These are phyloP conservation scores for Percopsis transmontana DNA, from an alignment of 2,113 vertebrate species.

Conservation along the genomic window DNA sequence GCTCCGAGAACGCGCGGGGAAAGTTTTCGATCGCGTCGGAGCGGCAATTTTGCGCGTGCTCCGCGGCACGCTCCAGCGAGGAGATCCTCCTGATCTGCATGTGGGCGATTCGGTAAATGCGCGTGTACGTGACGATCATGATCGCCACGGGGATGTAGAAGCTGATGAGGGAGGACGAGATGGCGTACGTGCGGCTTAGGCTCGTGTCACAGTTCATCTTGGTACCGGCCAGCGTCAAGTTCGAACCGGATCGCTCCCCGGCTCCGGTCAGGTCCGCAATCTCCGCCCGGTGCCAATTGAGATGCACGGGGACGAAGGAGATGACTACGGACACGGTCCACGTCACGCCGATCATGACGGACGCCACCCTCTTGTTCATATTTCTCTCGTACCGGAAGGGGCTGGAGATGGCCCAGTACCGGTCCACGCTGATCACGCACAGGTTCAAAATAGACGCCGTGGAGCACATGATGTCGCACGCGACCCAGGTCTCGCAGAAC, in stretches of 20 bases:
- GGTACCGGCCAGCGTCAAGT: not conserved
- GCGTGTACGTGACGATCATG: conserved; percentile 67
- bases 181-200: conserved; percentile 65
- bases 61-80: conserved; percentile 63
- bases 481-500: conserved; percentile 67
- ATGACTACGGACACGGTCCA: conserved; percentile 66
- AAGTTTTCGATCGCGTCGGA: conserved; percentile 26
- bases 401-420: conserved; percentile 70
- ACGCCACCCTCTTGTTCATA: conserved; percentile 64
- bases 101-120: conserved; percentile 68
- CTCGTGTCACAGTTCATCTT: conserved; percentile 63
- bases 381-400: conserved; percentile 64
- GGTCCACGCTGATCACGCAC: conserved; percentile 67
- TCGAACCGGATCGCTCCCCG: not conserved
- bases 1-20: conserved; percentile 42
- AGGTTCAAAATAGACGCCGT: conserved; percentile 70
- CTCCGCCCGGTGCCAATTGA: conserved; percentile 65
- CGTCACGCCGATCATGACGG: conserved; percentile 60
- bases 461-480: conserved; percentile 72
- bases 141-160: conserved; percentile 68
- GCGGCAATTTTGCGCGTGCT: conserved; percentile 60
- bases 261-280: conserved; percentile 8
- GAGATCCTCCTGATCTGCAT: conserved; percentile 66
- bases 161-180: conserved; percentile 60
- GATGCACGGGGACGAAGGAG: conserved; percentile 67